Evolutionary conservation across 2,113 vertebrate species (phyloP).

Genomic region (Sylvia atricapilla): DNA sequence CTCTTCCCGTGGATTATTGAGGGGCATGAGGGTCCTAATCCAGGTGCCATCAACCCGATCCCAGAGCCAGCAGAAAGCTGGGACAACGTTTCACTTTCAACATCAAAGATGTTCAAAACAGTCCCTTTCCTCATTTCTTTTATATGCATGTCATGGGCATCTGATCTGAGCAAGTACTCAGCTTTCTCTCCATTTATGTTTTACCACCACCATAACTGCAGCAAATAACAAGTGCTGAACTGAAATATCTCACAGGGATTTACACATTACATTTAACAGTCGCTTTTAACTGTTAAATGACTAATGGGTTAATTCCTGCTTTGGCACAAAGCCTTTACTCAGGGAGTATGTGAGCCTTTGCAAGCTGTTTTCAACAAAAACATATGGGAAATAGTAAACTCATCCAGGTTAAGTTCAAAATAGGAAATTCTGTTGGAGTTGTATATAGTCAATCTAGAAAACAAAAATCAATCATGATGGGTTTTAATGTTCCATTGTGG

Average conservation of each 20-base stretch:
- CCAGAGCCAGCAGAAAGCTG: background rate
- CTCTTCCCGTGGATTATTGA: background rate
- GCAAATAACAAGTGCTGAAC: background rate
- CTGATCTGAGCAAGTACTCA: background rate
- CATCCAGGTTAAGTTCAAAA: slow-evolving; percentile 20
- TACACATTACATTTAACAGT: background rate
- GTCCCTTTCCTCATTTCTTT: background rate
- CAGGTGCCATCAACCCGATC: background rate
- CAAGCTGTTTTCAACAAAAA: slow-evolving; percentile 44
- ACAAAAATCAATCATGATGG: background rate
- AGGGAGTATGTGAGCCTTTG: background rate
- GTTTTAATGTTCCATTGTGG: background rate
- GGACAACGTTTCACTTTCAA: background rate
- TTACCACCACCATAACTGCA: background rate
- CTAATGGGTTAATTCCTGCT: slow-evolving; percentile 23
- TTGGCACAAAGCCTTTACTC: slow-evolving; percentile 16
- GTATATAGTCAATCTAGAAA: background rate
- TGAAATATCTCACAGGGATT: background rate
- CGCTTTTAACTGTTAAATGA: slow-evolving; percentile 40
- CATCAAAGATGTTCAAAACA: background rate
- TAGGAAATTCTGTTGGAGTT: background rate
- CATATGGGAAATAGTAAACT: slow-evolving; percentile 24
- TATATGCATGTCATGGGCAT: background rate
- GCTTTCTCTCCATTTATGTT: background rate
- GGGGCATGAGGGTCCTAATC: background rate